A percentile compares a stretch with the other conserved stretches of the same genome.
phyloP scores from a whole-genome alignment of 2,888 invertebrate genomes.

The Andrena fulva region DNA sequence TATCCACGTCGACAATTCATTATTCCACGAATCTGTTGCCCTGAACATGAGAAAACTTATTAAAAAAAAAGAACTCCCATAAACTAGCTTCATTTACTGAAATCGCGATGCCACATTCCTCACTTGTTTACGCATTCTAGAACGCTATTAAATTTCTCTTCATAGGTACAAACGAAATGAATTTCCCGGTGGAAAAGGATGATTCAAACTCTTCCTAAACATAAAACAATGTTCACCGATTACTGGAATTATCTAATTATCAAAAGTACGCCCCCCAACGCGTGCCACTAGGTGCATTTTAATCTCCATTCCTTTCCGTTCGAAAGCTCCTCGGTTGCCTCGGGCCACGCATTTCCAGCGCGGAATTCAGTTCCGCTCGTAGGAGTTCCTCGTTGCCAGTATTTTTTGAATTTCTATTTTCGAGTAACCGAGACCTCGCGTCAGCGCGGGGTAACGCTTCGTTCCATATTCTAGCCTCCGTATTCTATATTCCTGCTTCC shows the following conservation, averaged over 20 bases:
- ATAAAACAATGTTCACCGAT: neutral
- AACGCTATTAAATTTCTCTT: neutral
- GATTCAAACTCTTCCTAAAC: neutral
- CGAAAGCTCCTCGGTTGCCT: neutral
- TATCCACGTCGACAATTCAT: too few relatives aligned
- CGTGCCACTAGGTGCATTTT: neutral
- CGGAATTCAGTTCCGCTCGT: neutral
- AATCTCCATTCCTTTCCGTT: neutral
- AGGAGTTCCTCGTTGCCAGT: neutral
- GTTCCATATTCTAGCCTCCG: slow-evolving; percentile 26
- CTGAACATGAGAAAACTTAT: too few relatives aligned
- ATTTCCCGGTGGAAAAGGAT: neutral
- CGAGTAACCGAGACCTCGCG: neutral
- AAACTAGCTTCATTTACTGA: neutral
- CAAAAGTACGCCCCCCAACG: neutral
- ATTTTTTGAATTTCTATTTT: slow-evolving; percentile 38
- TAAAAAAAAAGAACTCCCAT: too few relatives aligned
- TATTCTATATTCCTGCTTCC: slow-evolving; percentile 14
- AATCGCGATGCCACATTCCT: neutral
- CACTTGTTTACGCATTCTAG: neutral
- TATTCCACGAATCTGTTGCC: too few relatives aligned
- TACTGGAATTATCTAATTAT: neutral
- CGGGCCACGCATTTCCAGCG: neutral
- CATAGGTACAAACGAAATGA: neutral
- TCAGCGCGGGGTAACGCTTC: neutral